Evolutionary conservation across 2,888 invertebrate genomes (phyloP), one percentile per base, ranked within the genome.

Genomic region (Acleris holmiana): DNA sequence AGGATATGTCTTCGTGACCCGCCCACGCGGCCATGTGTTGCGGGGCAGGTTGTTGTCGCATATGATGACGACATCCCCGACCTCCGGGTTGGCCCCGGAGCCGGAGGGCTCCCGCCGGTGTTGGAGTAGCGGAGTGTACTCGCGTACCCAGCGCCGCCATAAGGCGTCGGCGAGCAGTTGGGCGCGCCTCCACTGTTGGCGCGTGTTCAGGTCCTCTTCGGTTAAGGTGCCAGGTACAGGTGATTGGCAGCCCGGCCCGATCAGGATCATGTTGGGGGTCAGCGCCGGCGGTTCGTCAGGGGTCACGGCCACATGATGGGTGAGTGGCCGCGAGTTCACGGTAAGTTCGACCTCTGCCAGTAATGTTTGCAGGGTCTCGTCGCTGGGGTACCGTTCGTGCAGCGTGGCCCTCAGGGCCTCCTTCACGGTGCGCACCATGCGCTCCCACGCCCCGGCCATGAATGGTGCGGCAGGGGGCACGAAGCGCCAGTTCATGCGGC

Each of bases 101-200:
- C 44, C n/a, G 6, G 6, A 0, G 4, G 44, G 44, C 44, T 44
- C 44, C 17, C 44, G 44, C 44, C 44, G 44, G 44, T 44, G 15
- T 6, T 17, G 44, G 17, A 44, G 44, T 17, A 44, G 44, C 17
- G 44, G 44, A 0, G n/a, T 1, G 7, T 44, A 48, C 1, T 48
- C 21, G 23, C 23, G 23, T 1, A 23, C 23, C 23, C 6, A 23
- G 23, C 23, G 23, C 6, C 23, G 23, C 23, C 23, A 23, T 0
- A 23, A 23, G 23, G 23, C 1, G 23, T 23, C 23, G 10, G 48
- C 48, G 19, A 48, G 48, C 48, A 19, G 48, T 21, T 48, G 48
- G 19, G 48, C 48, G 13, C 48, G 48, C 21, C 48, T 48, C 48
- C 48, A 48, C 1, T 48, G 48, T 13, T 48, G 21, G 21, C 48